Percentiles rank a stretch among this genome's conserved stretches.
Conservation (phyloP, 2,888 invertebrate genomes). For the Parochlus steinenii region DNA sequence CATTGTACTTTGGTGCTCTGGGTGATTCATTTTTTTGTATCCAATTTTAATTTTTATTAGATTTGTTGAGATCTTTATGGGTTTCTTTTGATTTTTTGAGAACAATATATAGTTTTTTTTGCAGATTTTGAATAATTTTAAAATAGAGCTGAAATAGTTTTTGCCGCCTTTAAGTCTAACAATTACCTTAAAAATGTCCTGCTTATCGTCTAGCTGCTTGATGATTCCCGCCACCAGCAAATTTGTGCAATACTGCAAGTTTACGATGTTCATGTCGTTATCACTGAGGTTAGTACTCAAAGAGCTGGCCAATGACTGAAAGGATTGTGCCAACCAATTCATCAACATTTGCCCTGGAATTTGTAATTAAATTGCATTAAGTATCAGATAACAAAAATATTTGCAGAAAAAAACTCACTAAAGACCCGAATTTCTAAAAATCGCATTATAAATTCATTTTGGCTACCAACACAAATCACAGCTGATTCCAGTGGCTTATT, state of each 20-base stretch:
- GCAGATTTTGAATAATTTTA: background rate
- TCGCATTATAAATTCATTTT: background rate
- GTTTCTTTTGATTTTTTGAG: too few relatives aligned
- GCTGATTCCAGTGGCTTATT: too few relatives aligned
- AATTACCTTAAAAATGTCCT: conserved; percentile 18
- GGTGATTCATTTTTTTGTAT: too few relatives aligned
- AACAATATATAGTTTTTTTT: background rate
- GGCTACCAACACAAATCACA: too few relatives aligned
- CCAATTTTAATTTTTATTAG: too few relatives aligned
- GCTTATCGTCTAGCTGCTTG: conserved; percentile 32
- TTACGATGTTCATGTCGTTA: conserved; percentile 59
- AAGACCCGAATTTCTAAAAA: background rate
- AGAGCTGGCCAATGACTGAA: conserved; percentile 27
- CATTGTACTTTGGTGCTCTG: too few relatives aligned
- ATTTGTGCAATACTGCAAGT: conserved; percentile 73
- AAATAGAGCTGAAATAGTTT: background rate
- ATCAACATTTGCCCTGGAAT: conserved; percentile 77
- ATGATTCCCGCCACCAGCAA: conserved; percentile 75
- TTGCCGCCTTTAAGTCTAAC: conserved; percentile 1
- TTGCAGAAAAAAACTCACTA: background rate
- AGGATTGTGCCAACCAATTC: conserved; percentile 71
- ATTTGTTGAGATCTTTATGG: too few relatives aligned
- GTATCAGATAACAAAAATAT: background rate
- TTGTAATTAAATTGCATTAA: conserved; percentile 13
- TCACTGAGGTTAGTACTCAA: conserved; percentile 41